phyloP scores from a whole-genome alignment of 2,888 invertebrate genomes.

The Hydraecia micacea region DNA sequence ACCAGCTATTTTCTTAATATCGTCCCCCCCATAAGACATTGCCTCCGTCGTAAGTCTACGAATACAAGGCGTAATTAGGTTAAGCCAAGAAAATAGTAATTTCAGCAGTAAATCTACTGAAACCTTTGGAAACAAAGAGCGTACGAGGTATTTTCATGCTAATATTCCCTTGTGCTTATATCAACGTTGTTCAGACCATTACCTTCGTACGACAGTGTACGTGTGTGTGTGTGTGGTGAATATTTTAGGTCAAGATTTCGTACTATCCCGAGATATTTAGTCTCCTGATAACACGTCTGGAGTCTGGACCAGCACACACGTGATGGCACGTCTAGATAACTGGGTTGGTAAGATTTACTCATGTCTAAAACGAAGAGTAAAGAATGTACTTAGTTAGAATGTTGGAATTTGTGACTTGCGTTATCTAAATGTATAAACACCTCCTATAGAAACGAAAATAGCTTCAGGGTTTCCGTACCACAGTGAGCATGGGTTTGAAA shows the following conservation, averaged over 20 bases:
- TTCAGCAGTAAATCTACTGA: conserved; percentile 43
- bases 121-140: conserved; percentile 52
- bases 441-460: not conserved
- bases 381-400: not conserved
- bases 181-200: conserved; percentile 47
- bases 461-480: not conserved
- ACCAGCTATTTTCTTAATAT: not conserved
- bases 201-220: conserved; percentile 35
- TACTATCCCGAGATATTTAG: conserved; percentile 18
- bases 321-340: conserved; percentile 32
- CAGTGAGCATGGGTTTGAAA: not conserved
- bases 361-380: not conserved
- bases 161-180: conserved; percentile 54
- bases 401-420: too few species aligned
- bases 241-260: conserved; percentile 46
- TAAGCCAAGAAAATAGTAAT: conserved; percentile 43
- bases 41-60: not conserved
- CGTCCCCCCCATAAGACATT: not conserved
- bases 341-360: conserved; percentile 23
- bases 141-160: conserved; percentile 29
- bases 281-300: conserved; percentile 28
- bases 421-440: not conserved
- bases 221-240: conserved; percentile 33
- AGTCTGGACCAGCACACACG: conserved; percentile 29
- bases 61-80: conserved; percentile 7